Conservation (phyloP, 2,113 vertebrate species). For the Stictonetta naevosa region DNA sequence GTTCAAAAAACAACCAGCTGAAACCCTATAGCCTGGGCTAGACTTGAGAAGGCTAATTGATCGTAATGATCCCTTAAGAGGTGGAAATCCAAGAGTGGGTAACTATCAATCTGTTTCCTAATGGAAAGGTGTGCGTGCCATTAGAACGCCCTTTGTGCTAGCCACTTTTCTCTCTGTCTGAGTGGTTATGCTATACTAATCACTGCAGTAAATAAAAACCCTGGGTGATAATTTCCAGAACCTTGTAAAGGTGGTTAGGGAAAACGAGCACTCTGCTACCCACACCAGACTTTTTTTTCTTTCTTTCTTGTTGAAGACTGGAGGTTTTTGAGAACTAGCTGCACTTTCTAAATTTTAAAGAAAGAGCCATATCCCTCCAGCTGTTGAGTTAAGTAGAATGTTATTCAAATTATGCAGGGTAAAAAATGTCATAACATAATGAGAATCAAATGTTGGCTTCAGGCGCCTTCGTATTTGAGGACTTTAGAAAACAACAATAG, state of each 20-base stretch:
- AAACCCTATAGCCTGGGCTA: neutral
- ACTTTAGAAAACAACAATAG: constrained; percentile 50
- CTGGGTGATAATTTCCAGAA: neutral
- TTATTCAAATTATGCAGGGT: constrained; percentile 68
- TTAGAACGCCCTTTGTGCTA: neutral
- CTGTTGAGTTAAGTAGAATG: constrained; percentile 67
- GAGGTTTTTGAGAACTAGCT: neutral
- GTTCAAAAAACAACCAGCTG: neutral
- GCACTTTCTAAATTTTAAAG: neutral
- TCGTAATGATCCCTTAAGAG: neutral
- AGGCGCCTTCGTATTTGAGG: constrained; percentile 24
- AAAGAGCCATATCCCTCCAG: constrained; percentile 43
- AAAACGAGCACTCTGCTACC: neutral
- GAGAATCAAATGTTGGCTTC: constrained; percentile 65
- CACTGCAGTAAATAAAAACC: neutral
- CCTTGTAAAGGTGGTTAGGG: neutral
- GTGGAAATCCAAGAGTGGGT: neutral
- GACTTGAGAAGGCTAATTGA: neutral
- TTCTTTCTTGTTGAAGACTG: neutral
- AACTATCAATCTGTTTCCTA: neutral
- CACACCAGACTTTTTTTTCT: neutral
- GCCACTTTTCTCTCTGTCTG: neutral
- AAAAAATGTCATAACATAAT: constrained; percentile 64
- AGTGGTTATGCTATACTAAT: neutral
- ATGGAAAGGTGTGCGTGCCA: neutral